Evolutionary conservation across 2,113 vertebrate genomes (phyloP).

Genomic region (Notothenia coriiceps): DNA sequence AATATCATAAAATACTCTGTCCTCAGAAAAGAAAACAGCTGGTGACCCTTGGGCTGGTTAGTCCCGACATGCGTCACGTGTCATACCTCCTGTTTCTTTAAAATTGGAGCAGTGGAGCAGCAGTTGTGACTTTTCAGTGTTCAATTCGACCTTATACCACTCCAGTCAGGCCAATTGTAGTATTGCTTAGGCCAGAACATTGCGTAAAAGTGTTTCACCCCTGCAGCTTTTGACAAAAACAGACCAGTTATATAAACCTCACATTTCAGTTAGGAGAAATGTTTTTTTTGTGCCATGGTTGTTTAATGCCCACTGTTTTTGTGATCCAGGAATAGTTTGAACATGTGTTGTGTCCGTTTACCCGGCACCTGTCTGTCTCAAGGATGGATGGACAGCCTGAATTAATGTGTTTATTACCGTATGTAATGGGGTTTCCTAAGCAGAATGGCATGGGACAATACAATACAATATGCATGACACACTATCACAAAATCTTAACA

Average conservation of each 20-base stretch:
- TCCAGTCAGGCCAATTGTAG: not conserved
- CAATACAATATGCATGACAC: not conserved
- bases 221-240: not conserved
- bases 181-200: not conserved
- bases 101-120: not conserved
- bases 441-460: not conserved
- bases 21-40: not conserved
- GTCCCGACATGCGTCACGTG: not conserved
- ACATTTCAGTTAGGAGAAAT: not conserved
- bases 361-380: constrained; percentile 5
- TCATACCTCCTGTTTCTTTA: constrained; percentile 15
- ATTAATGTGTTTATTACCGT: not conserved
- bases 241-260: not conserved
- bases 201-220: not conserved
- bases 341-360: not conserved
- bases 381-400: not conserved
- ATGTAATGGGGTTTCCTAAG: not conserved
- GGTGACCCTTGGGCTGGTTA: not conserved
- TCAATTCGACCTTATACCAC: not conserved
- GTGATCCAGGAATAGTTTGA: not conserved
- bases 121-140: not conserved
- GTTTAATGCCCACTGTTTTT: not conserved
- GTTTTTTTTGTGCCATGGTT: not conserved
- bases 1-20: not conserved
- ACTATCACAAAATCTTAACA: not conserved